Base-by-base conservation (phyloP, 2,888 invertebrate species). In the Crocallis elinguaria region DNA sequence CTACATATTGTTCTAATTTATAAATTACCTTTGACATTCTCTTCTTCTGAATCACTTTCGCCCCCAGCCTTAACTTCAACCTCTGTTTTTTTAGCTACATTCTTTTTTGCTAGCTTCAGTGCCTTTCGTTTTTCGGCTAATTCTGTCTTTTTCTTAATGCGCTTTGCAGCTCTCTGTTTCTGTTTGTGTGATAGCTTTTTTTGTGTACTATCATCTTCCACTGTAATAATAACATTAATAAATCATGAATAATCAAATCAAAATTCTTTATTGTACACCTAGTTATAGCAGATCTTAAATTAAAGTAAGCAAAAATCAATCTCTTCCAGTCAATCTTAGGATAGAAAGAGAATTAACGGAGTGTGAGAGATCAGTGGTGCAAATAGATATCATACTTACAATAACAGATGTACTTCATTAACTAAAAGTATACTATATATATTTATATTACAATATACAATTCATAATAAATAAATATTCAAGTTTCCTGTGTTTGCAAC, bases 131-230 rank as follows among this genome's bases (percentile, higher is more conserved):
- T 89, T 65, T 92, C 91, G 30, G 74, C 73, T 49, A 90, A 63
- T 65, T 86, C 88, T 56, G 82, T 75, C 68, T 93, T 93, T 69
- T 93, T 93, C 52, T 93, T 92, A 21, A 82, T 74, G 43, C 95
- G 86, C 62, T 94, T 94, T 4, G 90, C 93, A 7, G 92, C 92
- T 38, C 96, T 91, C 74, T 95, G 94, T 67, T 94, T 94, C 69
- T 95, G 96, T 45, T 94, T 92, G 69, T 94, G 95, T 58, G 95
- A 95, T 11, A 96, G 75, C 64, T 91, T 92, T 66, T 94, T 94
- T 19, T 79, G 76, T 19, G 86, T 86, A 57, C 93, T 92, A 45
- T 92, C 93, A 75, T 92, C 83, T 30, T 88, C 86, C 61, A 93
- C 90, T 89, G 66, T 5, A 78, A 83, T 12, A 12, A 36, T 2